Evolutionary conservation across 1,140 invertebrate species (phyloP).

Genomic region (Bombus sibiricus): DNA sequence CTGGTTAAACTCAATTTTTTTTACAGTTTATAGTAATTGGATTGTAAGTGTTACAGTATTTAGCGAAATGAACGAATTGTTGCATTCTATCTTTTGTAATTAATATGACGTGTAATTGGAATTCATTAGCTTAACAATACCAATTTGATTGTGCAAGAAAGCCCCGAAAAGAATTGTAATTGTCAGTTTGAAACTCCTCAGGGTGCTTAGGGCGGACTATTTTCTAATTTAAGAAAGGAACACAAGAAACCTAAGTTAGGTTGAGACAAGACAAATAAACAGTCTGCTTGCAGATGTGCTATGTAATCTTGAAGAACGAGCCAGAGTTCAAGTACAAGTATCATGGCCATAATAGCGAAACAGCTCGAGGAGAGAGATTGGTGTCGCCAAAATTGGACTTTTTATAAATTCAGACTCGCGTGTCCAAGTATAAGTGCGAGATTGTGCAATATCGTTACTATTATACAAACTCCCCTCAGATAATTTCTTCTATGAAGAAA

Average conservation of each 20-base stretch:
- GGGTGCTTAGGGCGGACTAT: neutral
- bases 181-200: neutral
- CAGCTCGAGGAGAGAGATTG: neutral
- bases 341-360: neutral
- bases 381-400: neutral
- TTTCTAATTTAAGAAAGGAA: too few species aligned
- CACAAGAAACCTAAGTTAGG: too few species aligned
- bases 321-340: neutral
- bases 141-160: neutral
- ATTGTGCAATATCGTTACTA: too few species aligned
- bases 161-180: neutral
- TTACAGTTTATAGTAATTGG: too few species aligned
- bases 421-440: neutral
- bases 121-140: too few species aligned
- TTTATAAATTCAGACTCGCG: neutral
- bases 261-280: neutral
- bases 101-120: too few species aligned
- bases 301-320: neutral
- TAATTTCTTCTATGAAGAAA: conserved; percentile 50
- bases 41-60: too few species aligned
- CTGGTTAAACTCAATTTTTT: too few species aligned
- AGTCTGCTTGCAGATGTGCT: neutral
- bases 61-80: too few species aligned
- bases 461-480: too few species aligned
- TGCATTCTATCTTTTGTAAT: too few species aligned